These are phyloP conservation scores for Cinara cedri DNA, from an alignment of 2,888 invertebrate genomes.

Conservation along the genomic window DNA sequence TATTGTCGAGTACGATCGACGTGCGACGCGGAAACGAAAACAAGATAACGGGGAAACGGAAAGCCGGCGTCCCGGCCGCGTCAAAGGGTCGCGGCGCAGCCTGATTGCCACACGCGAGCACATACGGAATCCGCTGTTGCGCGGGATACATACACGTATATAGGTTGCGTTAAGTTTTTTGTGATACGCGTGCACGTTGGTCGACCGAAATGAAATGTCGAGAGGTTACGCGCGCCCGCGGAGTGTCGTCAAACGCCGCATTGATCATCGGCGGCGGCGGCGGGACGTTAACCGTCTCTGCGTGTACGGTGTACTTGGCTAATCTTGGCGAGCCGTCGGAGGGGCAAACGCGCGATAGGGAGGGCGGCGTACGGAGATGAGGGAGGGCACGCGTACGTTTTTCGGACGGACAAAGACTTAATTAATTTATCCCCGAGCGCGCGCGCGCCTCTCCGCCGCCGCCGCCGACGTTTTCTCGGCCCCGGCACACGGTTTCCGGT, in stretches of 20 bases:
- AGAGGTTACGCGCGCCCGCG: conserved; percentile 26
- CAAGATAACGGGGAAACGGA: background rate
- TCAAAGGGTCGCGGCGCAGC: background rate
- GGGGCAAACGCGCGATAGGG: background rate
- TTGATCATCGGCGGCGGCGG: conserved; percentile 39
- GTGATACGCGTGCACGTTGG: background rate
- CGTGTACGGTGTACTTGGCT: background rate
- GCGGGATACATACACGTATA: too few relatives aligned
- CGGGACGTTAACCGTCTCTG: conserved; percentile 10
- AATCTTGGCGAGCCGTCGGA: background rate
- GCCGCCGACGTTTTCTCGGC: background rate
- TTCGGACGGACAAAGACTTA: conserved; percentile 55
- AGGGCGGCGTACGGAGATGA: background rate
- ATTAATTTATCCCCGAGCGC: conserved; percentile 31
- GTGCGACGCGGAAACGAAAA: background rate
- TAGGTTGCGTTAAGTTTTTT: too few relatives aligned
- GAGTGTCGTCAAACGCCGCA: conserved; percentile 35
- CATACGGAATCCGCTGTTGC: too few relatives aligned
- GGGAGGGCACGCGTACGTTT: conserved; percentile 12
- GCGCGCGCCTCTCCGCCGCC: background rate
- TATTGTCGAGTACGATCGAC: too few relatives aligned
- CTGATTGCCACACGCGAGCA: conserved; percentile 49
- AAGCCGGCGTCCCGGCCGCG: background rate
- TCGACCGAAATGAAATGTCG: conserved; percentile 52
- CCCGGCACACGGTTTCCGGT: conserved; percentile 8